Percentiles rank a stretch among this genome's conserved stretches.
Evolutionary conservation across 1,140 invertebrate genomes (phyloP).

Genomic region (Helicoverpa armigera): DNA sequence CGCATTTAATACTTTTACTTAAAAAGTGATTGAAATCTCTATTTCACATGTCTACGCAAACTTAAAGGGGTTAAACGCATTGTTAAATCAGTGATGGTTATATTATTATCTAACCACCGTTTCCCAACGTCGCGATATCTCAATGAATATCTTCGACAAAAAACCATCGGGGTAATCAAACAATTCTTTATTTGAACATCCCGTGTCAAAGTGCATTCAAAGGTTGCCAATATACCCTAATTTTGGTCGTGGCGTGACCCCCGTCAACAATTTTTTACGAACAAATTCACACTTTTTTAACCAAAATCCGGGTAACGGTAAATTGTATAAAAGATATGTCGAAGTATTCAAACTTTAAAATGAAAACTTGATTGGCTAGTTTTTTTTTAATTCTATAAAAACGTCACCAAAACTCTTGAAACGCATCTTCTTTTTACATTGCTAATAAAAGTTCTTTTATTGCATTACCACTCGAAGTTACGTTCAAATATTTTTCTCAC

Average conservation of each 20-base stretch:
- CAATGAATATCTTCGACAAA: slow-evolving; percentile 77
- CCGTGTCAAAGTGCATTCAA: slow-evolving; percentile 85
- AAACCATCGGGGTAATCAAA: slow-evolving; percentile 75
- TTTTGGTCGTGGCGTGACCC: slow-evolving; percentile 84
- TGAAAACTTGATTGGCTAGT: slow-evolving; percentile 85
- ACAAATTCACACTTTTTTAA: slow-evolving; percentile 80
- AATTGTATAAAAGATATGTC: slow-evolving; percentile 77
- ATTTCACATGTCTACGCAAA: slow-evolving; percentile 77
- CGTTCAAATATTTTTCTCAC: slow-evolving; percentile 72
- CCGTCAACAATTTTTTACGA: slow-evolving; percentile 82
- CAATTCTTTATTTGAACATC: slow-evolving; percentile 74
- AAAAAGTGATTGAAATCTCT: slow-evolving; percentile 50
- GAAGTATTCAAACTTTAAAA: slow-evolving; percentile 77
- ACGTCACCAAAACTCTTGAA: slow-evolving; percentile 77
- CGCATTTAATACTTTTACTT: slow-evolving; percentile 15
- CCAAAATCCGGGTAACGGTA: slow-evolving; percentile 75
- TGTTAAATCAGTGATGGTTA: slow-evolving; percentile 67
- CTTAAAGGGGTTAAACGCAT: slow-evolving; percentile 73
- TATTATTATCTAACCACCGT: slow-evolving; percentile 81
- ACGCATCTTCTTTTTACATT: slow-evolving; percentile 70
- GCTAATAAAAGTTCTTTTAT: slow-evolving; percentile 71
- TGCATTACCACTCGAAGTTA: slow-evolving; percentile 60
- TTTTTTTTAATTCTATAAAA: slow-evolving; percentile 72
- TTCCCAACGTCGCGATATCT: slow-evolving; percentile 78
- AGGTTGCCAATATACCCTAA: slow-evolving; percentile 82